phyloP scores from a whole-genome alignment of 2,888 invertebrate genomes.

The Aproaerema taeniolella region DNA sequence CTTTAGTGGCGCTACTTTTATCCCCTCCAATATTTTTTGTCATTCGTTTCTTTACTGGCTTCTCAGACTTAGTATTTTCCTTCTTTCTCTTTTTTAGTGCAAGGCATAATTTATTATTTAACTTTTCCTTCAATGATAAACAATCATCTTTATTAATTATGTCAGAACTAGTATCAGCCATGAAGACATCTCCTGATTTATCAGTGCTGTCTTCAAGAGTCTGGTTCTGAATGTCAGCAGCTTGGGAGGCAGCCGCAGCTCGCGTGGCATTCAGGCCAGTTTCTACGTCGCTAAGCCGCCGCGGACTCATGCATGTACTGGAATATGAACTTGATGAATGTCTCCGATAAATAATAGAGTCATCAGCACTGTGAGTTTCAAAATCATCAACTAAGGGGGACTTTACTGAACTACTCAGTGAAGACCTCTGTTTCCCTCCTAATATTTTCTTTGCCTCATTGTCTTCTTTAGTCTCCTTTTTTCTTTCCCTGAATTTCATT shows the following conservation, averaged over 20 bases:
- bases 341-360: slow-evolving; percentile 87
- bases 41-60: slow-evolving; percentile 53
- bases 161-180: slow-evolving; percentile 38
- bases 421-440: slow-evolving; percentile 52
- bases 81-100: slow-evolving; percentile 66
- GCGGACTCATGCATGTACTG: slow-evolving; percentile 81
- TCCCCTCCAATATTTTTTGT: slow-evolving; percentile 21
- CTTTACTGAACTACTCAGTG: slow-evolving; percentile 56
- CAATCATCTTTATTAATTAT: slow-evolving; percentile 64
- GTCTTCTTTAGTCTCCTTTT: slow-evolving; percentile 59
- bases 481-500: slow-evolving; percentile 73
- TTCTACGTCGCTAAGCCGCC: slow-evolving; percentile 76
- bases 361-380: slow-evolving; percentile 81
- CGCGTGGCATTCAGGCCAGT: slow-evolving; percentile 1
- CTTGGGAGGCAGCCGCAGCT: neutral
- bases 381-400: slow-evolving; percentile 80
- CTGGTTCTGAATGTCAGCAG: neutral
- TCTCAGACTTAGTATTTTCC: slow-evolving; percentile 49
- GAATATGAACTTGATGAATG: slow-evolving; percentile 91
- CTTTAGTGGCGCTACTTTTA: slow-evolving; percentile 1
- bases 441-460: slow-evolving; percentile 53
- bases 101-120: slow-evolving; percentile 61
- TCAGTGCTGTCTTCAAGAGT: neutral
- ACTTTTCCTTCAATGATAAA: slow-evolving; percentile 62
- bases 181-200: slow-evolving; percentile 26